These are phyloP conservation scores for Leptoteleia sp. DNA, from an alignment of 1,140 invertebrate genomes.

Conservation along the genomic window DNA sequence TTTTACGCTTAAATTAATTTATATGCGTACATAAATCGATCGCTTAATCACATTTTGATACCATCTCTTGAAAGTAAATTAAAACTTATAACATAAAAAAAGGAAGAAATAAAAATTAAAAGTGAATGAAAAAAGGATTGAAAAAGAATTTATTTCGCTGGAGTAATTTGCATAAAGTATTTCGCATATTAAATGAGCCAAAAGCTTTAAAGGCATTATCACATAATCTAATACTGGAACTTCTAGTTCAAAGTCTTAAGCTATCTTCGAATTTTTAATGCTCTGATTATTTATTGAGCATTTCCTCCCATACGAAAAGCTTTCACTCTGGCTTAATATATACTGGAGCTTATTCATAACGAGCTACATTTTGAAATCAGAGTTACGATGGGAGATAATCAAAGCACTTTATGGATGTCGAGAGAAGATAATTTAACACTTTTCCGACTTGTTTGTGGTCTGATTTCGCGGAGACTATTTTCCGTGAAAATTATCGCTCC, in stretches of 20 bases:
- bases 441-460: slow-evolving; percentile 1
- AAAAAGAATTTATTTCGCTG: background rate
- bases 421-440: slow-evolving; percentile 3
- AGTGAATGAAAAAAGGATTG: background rate
- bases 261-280: slow-evolving; percentile 12
- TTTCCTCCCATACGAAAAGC: background rate
- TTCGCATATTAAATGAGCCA: background rate
- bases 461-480: slow-evolving; percentile 1
- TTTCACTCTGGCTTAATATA: slow-evolving; percentile 5
- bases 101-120: background rate
- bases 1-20: background rate
- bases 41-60: background rate
- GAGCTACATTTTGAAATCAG: slow-evolving; percentile 1
- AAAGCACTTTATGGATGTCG: background rate
- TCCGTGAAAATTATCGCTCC: slow-evolving; percentile 24
- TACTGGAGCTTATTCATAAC: background rate
- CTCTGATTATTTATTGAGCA: background rate
- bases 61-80: background rate
- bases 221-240: slow-evolving; percentile 10
- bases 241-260: slow-evolving; percentile 13
- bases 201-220: slow-evolving; percentile 8
- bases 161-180: background rate
- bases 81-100: no score
- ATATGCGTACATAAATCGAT: background rate
- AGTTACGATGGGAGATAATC: background rate